Base-by-base conservation (phyloP, 2,888 invertebrate species). In the Andrena bicolor region DNA sequence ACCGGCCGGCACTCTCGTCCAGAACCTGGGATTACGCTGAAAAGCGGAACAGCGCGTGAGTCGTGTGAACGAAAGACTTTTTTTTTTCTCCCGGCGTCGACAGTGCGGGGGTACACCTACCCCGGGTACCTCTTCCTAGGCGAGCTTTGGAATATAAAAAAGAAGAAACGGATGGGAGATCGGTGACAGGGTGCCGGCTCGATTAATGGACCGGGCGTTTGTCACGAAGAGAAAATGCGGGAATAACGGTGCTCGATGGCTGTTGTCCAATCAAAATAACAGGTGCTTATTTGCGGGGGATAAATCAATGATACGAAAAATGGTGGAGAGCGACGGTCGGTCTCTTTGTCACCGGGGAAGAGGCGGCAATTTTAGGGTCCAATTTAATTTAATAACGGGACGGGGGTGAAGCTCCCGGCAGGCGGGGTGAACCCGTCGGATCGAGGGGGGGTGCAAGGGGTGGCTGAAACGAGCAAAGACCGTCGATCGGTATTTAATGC, bases 401-500 rank as follows among this genome's bases (percentile, higher is more conserved):
- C 82, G 85, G 82, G 83, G 88, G 85, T 76, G 82, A 85, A 85
- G 88, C 26, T 35, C 51, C 4, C 16, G 32, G 16, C 0, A 4
- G 68, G 20, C 32, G 32, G 13, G 69, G 71, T 23, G 77, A 60
- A 41, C 26, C 65, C 41, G 65, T 41, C 68, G 89, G 85, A 84
- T 88, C 80, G 74, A 72, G 71, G 75, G 70, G 70, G 41, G 16
- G 41, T n/a, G n/a, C 41, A 0, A 69, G 69, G 80, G 82, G 87
- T 26, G 32, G 56, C 32, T 87, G 86, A 90, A 86, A 86, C 88
- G 90, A 85, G 88, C 86, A 90, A 91, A 91, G 91, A 91, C 90
- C 90, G 90, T 88, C 90, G 92, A 92, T 93, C 91, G 91, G 92
- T 93, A 93, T 93, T 93, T 93, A 93, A 92, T 92, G 92, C 92